A percentile compares a stretch with the other conserved stretches of the same genome.
phyloP scores from a whole-genome alignment of 2,113 vertebrate genomes.

The Callipepla squamata region DNA sequence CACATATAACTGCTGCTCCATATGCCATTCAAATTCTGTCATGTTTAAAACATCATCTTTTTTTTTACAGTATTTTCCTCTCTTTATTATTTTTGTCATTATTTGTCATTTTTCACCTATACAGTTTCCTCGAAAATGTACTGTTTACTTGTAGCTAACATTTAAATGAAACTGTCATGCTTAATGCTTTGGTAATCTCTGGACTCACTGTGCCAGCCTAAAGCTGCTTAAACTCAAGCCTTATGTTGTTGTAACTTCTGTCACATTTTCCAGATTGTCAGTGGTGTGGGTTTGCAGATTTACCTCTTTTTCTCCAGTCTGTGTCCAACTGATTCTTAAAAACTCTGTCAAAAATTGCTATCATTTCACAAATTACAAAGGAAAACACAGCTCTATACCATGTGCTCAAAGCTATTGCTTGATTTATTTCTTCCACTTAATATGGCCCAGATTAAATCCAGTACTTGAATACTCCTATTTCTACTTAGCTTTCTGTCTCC shows the following conservation, averaged over 20 bases:
- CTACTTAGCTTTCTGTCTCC: constrained; percentile 50
- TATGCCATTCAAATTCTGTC: neutral
- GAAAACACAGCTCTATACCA: constrained; percentile 45
- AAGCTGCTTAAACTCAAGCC: constrained; percentile 34
- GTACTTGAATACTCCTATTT: constrained; percentile 50
- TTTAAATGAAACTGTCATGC: constrained; percentile 29
- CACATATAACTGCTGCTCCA: neutral
- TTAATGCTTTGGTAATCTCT: constrained; percentile 40
- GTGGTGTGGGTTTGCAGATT: constrained; percentile 44
- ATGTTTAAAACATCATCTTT: neutral
- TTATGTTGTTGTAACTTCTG: neutral
- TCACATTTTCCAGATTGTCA: constrained; percentile 56
- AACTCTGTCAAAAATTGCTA: constrained; percentile 60
- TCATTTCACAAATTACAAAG: constrained; percentile 66
- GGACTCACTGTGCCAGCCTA: neutral
- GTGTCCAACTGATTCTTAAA: constrained; percentile 61
- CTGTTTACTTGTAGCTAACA: neutral
- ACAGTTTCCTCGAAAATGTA: neutral
- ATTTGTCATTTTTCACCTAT: neutral
- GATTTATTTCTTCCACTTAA: constrained; percentile 73
- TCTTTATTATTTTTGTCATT: neutral
- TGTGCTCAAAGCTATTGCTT: constrained; percentile 66
- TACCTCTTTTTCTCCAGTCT: constrained; percentile 60
- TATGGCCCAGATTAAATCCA: constrained; percentile 61
- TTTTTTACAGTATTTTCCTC: neutral